phyloP scores from a whole-genome alignment of 2,888 invertebrate species.

The Stegana nigrithorax region DNA sequence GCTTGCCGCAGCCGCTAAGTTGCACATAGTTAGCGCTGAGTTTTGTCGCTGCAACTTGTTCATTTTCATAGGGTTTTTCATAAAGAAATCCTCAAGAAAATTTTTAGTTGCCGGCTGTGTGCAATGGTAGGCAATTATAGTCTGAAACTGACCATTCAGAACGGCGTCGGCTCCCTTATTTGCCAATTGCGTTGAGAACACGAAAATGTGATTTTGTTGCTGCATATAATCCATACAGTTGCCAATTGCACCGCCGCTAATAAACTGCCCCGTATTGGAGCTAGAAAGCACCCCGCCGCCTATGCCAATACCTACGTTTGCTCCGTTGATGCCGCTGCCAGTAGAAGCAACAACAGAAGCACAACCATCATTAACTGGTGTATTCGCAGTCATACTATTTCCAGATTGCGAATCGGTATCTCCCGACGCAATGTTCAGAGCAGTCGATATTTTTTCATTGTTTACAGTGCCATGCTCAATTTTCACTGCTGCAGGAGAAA shows the following conservation, averaged over 20 bases:
- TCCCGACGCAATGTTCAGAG: too few species aligned
- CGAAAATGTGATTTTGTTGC: slow-evolving; percentile 98
- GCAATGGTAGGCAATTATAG: slow-evolving; percentile 95
- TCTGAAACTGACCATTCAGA: slow-evolving; percentile 87
- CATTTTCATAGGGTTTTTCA: slow-evolving; percentile 92
- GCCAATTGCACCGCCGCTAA: slow-evolving; percentile 15
- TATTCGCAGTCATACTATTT: slow-evolving; percentile 37
- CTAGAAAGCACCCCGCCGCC: too few species aligned
- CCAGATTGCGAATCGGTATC: slow-evolving; percentile 30
- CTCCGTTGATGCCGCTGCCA: slow-evolving; percentile 11
- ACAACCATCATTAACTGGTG: slow-evolving; percentile 28
- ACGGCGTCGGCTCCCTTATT: slow-evolving; percentile 96
- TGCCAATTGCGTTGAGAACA: slow-evolving; percentile 93
- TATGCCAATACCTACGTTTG: not conserved
- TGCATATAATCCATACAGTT: slow-evolving; percentile 78
- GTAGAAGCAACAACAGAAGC: slow-evolving; percentile 12
- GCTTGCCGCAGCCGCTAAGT: slow-evolving; percentile 28
- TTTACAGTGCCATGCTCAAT: slow-evolving; percentile 37
- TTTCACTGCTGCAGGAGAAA: slow-evolving; percentile 40
- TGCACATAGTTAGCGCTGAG: slow-evolving; percentile 45
- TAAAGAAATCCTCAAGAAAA: slow-evolving; percentile 80
- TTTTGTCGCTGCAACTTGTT: slow-evolving; percentile 88
- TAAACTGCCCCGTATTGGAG: too few species aligned
- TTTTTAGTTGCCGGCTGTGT: slow-evolving; percentile 95
- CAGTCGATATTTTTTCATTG: slow-evolving; percentile 47